Evolutionary conservation across 2,113 vertebrate species (phyloP).

Genomic region (Romanogobio albipinnatus): DNA sequence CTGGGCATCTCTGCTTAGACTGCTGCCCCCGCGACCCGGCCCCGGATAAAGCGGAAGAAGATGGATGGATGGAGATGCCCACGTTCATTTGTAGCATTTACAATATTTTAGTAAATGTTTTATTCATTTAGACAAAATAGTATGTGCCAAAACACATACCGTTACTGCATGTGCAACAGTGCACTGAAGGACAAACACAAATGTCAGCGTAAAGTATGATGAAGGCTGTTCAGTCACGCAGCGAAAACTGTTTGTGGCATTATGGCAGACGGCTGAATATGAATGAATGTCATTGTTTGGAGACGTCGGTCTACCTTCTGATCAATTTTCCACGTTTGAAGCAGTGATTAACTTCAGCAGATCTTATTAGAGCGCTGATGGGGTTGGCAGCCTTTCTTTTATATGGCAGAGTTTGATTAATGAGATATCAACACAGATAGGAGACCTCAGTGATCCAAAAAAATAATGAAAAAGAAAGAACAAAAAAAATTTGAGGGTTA

Average conservation of each 20-base stretch:
- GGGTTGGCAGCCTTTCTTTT: constrained; percentile 62
- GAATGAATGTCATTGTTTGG: constrained; percentile 63
- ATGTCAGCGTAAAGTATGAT: constrained; percentile 52
- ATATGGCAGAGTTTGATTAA: constrained; percentile 70
- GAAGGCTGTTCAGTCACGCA: constrained; percentile 67
- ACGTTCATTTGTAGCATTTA: too few species aligned
- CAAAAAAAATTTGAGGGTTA: background rate
- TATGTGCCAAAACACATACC: background rate
- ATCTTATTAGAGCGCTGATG: constrained; percentile 61
- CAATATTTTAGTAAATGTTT: background rate
- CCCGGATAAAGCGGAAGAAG: too few species aligned
- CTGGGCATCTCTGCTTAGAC: too few species aligned
- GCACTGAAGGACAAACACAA: constrained; percentile 1
- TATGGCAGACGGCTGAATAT: constrained; percentile 68
- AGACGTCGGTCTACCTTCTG: constrained; percentile 28
- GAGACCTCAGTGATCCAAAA: constrained; percentile 29
- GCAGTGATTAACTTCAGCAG: constrained; percentile 65
- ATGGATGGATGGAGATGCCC: background rate
- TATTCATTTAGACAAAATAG: background rate
- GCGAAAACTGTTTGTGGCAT: constrained; percentile 58
- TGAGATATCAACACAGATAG: constrained; percentile 66
- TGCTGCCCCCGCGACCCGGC: too few species aligned
- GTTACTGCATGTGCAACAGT: background rate
- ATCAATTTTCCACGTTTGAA: constrained; percentile 62
- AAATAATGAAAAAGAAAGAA: background rate